phyloP scores from a whole-genome alignment of 1,140 invertebrate genomes.

The Dufourea novaeangliae region DNA sequence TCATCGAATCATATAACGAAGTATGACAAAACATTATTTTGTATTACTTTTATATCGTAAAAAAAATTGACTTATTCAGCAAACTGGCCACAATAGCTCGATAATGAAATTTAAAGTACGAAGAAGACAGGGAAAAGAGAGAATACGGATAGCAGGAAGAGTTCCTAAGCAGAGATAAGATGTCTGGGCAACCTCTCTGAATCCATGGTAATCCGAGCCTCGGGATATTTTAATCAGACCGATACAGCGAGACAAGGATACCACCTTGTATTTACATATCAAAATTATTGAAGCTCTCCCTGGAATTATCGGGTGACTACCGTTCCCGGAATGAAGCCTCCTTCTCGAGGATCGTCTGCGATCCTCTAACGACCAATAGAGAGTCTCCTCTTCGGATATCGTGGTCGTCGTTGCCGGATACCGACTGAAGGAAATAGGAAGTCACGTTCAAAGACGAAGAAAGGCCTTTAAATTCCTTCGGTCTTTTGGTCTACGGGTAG shows the following conservation, averaged over 20 bases:
- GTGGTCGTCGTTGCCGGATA: constrained; percentile 22
- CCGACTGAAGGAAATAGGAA: constrained; percentile 21
- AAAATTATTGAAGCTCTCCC: constrained; percentile 66
- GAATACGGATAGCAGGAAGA: neutral
- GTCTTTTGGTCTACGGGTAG: constrained; percentile 29
- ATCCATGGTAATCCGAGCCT: constrained; percentile 57
- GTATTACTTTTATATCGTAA: neutral
- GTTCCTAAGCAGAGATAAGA: constrained; percentile 62
- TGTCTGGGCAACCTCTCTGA: constrained; percentile 57
- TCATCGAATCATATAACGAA: too few relatives aligned
- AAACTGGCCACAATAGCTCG: neutral
- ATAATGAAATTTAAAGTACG: constrained; percentile 18
- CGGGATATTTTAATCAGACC: constrained; percentile 67
- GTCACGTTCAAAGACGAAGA: constrained; percentile 47
- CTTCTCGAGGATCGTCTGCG: constrained; percentile 49
- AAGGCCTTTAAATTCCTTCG: constrained; percentile 48
- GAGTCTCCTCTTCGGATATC: constrained; percentile 31
- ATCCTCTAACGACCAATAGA: constrained; percentile 54
- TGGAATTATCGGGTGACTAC: constrained; percentile 57
- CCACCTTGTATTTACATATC: constrained; percentile 69
- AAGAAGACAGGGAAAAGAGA: neutral
- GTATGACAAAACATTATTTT: too few relatives aligned
- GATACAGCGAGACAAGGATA: constrained; percentile 61
- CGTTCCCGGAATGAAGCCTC: constrained; percentile 48
- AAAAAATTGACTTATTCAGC: constrained; percentile 9